Evolutionary conservation across 1,140 invertebrate species (phyloP), one percentile per base, ranked within the genome.

Genomic region (Epicauta chinensis): DNA sequence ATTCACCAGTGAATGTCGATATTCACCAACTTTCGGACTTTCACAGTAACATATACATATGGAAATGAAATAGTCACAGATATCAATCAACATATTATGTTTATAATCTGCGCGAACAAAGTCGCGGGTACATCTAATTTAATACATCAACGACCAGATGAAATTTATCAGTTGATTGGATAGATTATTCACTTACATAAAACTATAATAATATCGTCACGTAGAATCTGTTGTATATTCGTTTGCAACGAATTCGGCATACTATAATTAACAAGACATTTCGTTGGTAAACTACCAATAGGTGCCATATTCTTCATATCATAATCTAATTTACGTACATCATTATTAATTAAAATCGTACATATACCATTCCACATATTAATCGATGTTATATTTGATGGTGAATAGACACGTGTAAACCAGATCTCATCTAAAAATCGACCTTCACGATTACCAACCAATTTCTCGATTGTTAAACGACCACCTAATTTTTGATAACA

Each of bases 371-470:
- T 55, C 62, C 64, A 67, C 50, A 68, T 66, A 23, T 62, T 59
- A 37, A 66, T 60, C 35, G 63, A 62, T 11, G 64, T 67, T 11
- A 67, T 58, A 51, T 59, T 60, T 11, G 58, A 47, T 2, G 66
- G 66, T 0, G 67, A 69, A 48, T 69, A 69, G 13, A 69, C 65
- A 43, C 67, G 44, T 6, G 62, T 56, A 36, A 65, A 67, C 51
- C 65, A 66, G 7, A 66, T 58, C 55, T 69, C 61, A 15, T 55
- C 59, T 12, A 67, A 44, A 17, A 56, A 52, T 17, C 56, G 55
- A 11, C 47, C 42, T 9, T 53, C 54, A 1, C 50, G n/a, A 44
- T 55, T 32, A 15, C 51, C 50, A 6, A 10, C 58, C 16, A 68
- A 35, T 57, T 63, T 58, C 2, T 58, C 47, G 13, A 69, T 65